These are phyloP conservation scores for Ectropis grisescens DNA, from an alignment of 1,140 invertebrate species.

Conservation along the genomic window DNA sequence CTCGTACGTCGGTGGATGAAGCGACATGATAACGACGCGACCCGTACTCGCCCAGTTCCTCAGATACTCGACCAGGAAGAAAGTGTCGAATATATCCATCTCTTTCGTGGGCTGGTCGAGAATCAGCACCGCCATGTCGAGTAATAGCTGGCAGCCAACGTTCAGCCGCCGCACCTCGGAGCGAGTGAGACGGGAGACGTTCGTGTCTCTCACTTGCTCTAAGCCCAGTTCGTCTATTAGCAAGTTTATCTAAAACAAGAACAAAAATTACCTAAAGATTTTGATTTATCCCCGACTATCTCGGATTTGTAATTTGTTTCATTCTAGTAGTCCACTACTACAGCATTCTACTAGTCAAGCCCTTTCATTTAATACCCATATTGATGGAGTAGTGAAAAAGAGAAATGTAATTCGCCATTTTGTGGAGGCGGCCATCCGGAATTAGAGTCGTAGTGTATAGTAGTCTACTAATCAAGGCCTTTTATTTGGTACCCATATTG, in stretches of 20 bases:
- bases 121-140: constrained; percentile 86
- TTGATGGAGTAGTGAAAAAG: too few relatives aligned
- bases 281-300: too few relatives aligned
- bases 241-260: constrained; percentile 78
- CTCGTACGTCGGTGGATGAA: constrained; percentile 95
- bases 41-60: constrained; percentile 91
- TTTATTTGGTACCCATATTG: too few relatives aligned
- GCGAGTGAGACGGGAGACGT: constrained; percentile 83
- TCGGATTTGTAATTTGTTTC: too few relatives aligned
- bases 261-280: too few relatives aligned
- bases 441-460: too few relatives aligned
- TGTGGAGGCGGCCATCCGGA: too few relatives aligned
- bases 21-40: constrained; percentile 89
- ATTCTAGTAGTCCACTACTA: too few relatives aligned
- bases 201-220: constrained; percentile 84
- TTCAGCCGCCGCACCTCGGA: constrained; percentile 89
- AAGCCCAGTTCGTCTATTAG: constrained; percentile 92
- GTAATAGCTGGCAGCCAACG: constrained; percentile 88
- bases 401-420: too few relatives aligned
- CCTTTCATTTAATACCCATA: too few relatives aligned
- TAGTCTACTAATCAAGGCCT: too few relatives aligned
- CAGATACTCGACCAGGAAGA: constrained; percentile 94
- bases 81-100: constrained; percentile 97
- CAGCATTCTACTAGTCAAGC: too few relatives aligned
- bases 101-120: constrained; percentile 91